Conservation (phyloP, 2,888 invertebrate genomes). For the Amphipyra tragopoginis region DNA sequence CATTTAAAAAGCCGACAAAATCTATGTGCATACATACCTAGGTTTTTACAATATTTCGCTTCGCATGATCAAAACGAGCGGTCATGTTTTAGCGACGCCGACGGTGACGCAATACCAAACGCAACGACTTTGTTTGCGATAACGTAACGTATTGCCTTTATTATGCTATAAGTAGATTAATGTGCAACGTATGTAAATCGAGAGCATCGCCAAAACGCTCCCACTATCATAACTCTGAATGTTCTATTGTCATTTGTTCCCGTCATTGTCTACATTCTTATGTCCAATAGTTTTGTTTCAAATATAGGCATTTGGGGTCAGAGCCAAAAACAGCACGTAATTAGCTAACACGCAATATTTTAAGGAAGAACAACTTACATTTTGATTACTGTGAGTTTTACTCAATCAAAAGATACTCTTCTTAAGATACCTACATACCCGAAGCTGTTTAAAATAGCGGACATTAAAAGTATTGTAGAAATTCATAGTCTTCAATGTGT, state of each 20-base stretch:
- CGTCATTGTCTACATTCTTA: conserved; percentile 22
- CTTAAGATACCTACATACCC: too few species aligned
- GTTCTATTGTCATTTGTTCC: conserved; percentile 41
- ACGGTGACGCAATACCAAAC: conserved; percentile 59
- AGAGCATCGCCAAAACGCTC: conserved; percentile 31
- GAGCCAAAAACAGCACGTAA: not conserved
- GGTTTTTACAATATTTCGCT: conserved; percentile 48
- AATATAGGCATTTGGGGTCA: not conserved
- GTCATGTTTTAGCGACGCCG: conserved; percentile 46
- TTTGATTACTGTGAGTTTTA: too few species aligned
- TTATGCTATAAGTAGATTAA: conserved; percentile 38
- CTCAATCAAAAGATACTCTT: too few species aligned
- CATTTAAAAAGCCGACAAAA: not conserved
- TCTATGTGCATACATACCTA: conserved; percentile 23
- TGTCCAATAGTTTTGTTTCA: conserved; percentile 2
- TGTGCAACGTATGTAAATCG: conserved; percentile 27
- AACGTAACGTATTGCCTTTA: conserved; percentile 46
- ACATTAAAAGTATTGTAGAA: not conserved
- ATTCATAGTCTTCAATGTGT: not conserved
- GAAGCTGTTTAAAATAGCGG: not conserved
- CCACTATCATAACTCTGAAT: conserved; percentile 24
- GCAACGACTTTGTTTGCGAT: conserved; percentile 51
- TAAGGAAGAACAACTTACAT: too few species aligned
- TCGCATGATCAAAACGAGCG: conserved; percentile 56
- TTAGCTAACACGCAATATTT: too few species aligned